phyloP scores from a whole-genome alignment of 2,888 invertebrate genomes.

The Fabriciana adippe region DNA sequence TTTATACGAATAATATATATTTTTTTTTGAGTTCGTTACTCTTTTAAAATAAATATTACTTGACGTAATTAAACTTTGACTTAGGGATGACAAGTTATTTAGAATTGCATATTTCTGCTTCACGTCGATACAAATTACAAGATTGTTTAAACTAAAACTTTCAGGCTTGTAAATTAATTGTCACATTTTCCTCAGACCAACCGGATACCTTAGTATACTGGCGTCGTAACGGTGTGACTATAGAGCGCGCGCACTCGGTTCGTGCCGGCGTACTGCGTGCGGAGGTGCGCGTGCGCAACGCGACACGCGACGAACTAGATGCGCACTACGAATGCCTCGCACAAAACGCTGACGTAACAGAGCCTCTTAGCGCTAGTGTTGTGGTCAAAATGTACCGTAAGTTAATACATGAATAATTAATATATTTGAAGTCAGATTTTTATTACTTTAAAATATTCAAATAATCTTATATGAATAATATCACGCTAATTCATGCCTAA shows the following conservation, averaged over 20 bases:
- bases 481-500: too few relatives aligned
- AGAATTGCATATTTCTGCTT: too few relatives aligned
- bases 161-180: too few relatives aligned
- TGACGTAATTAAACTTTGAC: too few relatives aligned
- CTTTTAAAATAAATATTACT: too few relatives aligned
- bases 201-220: slow-evolving; percentile 60
- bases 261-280: slow-evolving; percentile 52
- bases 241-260: slow-evolving; percentile 48
- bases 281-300: slow-evolving; percentile 50
- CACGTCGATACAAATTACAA: too few relatives aligned
- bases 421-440: not conserved
- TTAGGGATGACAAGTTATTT: too few relatives aligned
- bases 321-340: slow-evolving; percentile 65
- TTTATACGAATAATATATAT: too few relatives aligned
- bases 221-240: slow-evolving; percentile 58
- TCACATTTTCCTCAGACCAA: slow-evolving; percentile 45
- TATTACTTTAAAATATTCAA: not conserved
- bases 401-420: slow-evolving; percentile 42
- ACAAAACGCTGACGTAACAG: slow-evolving; percentile 66
- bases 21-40: too few relatives aligned
- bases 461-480: too few relatives aligned
- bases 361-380: slow-evolving; percentile 56
- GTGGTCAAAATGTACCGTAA: slow-evolving; percentile 66
- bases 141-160: too few relatives aligned
- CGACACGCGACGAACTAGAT: slow-evolving; percentile 57